Percentiles rank a stretch among this genome's conserved stretches.
phyloP scores from a whole-genome alignment of 2,113 vertebrate genomes.

The Heteronetta atricapilla region DNA sequence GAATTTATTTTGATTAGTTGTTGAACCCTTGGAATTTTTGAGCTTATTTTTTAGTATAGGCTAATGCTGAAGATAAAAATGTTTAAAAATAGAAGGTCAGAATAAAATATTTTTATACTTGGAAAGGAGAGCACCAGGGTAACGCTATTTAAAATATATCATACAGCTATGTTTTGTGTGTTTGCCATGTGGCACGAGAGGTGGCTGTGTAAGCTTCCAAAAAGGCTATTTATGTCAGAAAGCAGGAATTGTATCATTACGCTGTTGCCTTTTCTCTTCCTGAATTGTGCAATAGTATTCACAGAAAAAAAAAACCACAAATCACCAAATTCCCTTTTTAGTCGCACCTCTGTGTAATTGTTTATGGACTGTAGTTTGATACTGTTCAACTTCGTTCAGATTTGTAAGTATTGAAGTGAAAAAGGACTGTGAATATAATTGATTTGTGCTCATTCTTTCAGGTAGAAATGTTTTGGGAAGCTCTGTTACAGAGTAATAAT shows the following conservation, averaged over 20 bases:
- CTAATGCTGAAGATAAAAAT: neutral
- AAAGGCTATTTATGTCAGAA: conserved; percentile 45
- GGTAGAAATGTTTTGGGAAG: conserved; percentile 30
- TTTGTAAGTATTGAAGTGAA: conserved; percentile 49
- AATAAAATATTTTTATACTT: conserved; percentile 1
- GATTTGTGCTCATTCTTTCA: conserved; percentile 23
- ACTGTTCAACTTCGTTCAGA: conserved; percentile 32
- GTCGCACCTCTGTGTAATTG: neutral
- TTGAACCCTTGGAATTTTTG: neutral
- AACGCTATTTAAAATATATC: neutral
- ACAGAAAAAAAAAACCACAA: neutral
- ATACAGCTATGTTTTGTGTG: neutral
- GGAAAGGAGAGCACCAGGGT: neutral
- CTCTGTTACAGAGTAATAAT: conserved; percentile 38
- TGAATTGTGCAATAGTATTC: conserved; percentile 51
- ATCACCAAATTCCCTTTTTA: neutral
- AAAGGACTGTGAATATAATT: conserved; percentile 9
- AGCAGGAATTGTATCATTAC: conserved; percentile 56
- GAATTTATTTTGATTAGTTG: neutral
- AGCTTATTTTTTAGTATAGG: neutral
- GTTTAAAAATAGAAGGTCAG: neutral
- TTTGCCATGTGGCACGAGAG: conserved; percentile 25
- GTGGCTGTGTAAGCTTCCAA: conserved; percentile 33
- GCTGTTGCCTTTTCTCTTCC: conserved; percentile 37
- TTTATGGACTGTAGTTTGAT: conserved; percentile 41